Evolutionary conservation across 2,888 invertebrate genomes (phyloP).

Genomic region (Argyresthia albistria): DNA sequence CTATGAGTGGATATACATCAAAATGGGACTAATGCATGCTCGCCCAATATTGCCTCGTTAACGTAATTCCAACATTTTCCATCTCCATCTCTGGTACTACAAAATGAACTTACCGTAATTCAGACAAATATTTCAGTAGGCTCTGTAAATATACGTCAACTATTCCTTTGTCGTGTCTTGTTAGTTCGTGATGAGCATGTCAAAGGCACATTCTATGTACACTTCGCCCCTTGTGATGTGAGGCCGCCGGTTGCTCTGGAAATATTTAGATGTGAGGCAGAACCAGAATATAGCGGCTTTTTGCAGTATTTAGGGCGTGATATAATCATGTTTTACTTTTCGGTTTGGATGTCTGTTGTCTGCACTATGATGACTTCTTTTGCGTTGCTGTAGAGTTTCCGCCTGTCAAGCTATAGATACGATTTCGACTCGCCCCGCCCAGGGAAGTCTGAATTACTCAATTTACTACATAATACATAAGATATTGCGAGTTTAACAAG

Average conservation of each 20-base stretch:
- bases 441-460: too few relatives aligned
- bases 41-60: background rate
- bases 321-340: background rate
- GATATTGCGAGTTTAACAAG: too few relatives aligned
- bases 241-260: slow-evolving; percentile 5
- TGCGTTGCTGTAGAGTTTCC: too few relatives aligned
- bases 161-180: slow-evolving; percentile 47
- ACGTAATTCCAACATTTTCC: background rate
- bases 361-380: background rate
- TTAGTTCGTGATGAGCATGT: slow-evolving; percentile 32
- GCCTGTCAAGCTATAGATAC: too few relatives aligned
- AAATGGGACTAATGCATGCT: too few relatives aligned
- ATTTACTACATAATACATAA: too few relatives aligned
- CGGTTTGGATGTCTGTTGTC: background rate
- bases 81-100: background rate
- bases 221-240: too few relatives aligned
- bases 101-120: slow-evolving; percentile 1
- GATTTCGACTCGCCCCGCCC: too few relatives aligned
- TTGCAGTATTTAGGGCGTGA: background rate
- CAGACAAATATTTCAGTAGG: slow-evolving; percentile 14
- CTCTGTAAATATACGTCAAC: slow-evolving; percentile 47
- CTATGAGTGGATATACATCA: too few relatives aligned
- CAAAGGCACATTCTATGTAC: slow-evolving; percentile 21
- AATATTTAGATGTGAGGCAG: slow-evolving; percentile 11
- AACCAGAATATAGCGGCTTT: background rate